phyloP scores from a whole-genome alignment of 92 coral and sea anemone species.

The Bergia puertoricense region DNA sequence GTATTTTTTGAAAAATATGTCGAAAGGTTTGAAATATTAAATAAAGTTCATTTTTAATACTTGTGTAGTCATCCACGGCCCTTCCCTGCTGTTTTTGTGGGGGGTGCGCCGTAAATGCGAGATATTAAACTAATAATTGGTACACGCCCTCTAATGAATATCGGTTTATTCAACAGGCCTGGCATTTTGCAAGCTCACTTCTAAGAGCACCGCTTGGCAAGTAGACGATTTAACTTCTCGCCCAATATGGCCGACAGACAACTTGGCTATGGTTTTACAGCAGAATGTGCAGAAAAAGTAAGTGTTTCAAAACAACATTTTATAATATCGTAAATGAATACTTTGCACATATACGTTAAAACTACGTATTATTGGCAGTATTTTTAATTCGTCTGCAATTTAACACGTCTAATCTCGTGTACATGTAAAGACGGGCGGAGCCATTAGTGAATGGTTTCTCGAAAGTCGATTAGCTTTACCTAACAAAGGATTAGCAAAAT shows the following conservation, averaged over 20 bases:
- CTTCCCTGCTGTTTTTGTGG: neutral
- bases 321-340: too few species aligned
- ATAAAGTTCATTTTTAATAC: conserved; percentile 8
- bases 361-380: too few species aligned
- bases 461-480: too few species aligned
- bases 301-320: neutral
- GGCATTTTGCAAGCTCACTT: neutral
- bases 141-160: neutral
- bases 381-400: too few species aligned
- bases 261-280: conserved; percentile 20
- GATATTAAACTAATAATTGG: neutral
- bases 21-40: neutral
- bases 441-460: too few species aligned
- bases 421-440: too few species aligned
- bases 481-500: too few species aligned
- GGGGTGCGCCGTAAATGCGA: neutral
- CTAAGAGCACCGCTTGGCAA: neutral
- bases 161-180: neutral
- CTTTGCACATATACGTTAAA: too few species aligned
- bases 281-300: conserved; percentile 25
- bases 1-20: too few species aligned
- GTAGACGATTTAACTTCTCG: conserved; percentile 1
- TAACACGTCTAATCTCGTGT: too few species aligned
- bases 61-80: conserved; percentile 17
- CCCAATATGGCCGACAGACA: conserved; percentile 39